Evolutionary conservation across 2,888 invertebrate genomes (phyloP), one percentile per base, ranked within the genome.

Genomic region (Bursaphelenchus okinawaensis): DNA sequence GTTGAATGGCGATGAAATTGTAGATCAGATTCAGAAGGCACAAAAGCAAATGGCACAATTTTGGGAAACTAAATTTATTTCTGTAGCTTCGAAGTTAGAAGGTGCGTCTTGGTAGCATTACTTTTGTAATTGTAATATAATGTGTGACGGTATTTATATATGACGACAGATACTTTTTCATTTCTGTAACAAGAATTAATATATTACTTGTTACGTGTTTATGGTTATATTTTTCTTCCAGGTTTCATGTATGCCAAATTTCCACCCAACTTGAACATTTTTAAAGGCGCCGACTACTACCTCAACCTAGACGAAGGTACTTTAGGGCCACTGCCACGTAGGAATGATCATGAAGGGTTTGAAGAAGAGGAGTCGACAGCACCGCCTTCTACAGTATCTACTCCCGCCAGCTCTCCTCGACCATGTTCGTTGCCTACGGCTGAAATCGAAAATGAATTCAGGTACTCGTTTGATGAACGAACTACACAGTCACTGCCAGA

Each of bases 281-380:
- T 79, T 59, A 73, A 71, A 8, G 79, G 79, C 2, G 75, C 78
- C 4, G 75, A 79, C 50, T 57, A 73, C 9, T 69, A 58, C 55
- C 74, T 72, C 29, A 77, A 79, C 31, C 60, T 52, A 8, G 64
- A 67, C 26, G 29, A 29, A 20, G 52, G 63, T 23, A 62, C 63
- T 7, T 62, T 62, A 23, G 62, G 54, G 12, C 62, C 50, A 12
- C 51, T 59, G 8, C 60, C 60, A 16, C 40, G 28, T 8, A n/a
- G 40, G n/a, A 40, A 4, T 4, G 40, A 40, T n/a, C 40, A 40
- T 1, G 40, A 40, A 40, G 40, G 12, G 3, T 40, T 40, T 40
- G 40, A 40, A 40, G 40, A 40, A 40, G 40, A 40, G 40, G 40
- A 40, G n/a, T 40, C 40, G 6, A n/a, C n/a, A n/a, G 16, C 40